Evolutionary conservation across 2,888 invertebrate genomes (phyloP).

Genomic region (Hololepta plana): DNA sequence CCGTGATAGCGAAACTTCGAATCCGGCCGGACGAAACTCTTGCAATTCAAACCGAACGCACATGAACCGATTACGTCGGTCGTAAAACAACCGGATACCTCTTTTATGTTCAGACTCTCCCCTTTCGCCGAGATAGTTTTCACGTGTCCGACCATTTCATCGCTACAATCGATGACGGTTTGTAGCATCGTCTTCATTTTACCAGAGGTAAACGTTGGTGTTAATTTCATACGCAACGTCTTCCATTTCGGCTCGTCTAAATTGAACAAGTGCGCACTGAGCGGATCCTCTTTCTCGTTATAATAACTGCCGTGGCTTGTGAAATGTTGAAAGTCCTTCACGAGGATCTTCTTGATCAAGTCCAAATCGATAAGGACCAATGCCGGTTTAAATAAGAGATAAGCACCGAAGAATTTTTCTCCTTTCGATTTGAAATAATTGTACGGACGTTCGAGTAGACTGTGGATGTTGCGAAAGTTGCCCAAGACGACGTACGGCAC

Average conservation of each 20-base stretch:
- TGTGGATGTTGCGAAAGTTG: constrained; percentile 6
- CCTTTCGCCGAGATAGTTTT: too few relatives aligned
- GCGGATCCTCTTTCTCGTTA: constrained; percentile 8
- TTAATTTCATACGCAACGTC: constrained; percentile 6
- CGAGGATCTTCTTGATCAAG: constrained; percentile 6
- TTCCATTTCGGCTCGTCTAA: constrained; percentile 8
- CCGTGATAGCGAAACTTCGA: constrained; percentile 24
- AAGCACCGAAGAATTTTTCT: constrained; percentile 5
- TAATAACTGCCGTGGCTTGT: constrained; percentile 6
- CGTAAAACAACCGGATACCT: too few relatives aligned
- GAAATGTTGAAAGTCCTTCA: constrained; percentile 8
- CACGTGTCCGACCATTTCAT: too few relatives aligned
- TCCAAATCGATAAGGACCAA: constrained; percentile 7
- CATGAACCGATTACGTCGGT: too few relatives aligned
- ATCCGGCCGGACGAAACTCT: constrained; percentile 30
- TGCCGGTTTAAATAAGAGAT: constrained; percentile 5
- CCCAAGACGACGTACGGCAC: constrained; percentile 7
- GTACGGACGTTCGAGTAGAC: constrained; percentile 6
- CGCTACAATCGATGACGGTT: constrained; percentile 5
- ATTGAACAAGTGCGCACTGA: constrained; percentile 8
- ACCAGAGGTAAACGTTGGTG: constrained; percentile 9
- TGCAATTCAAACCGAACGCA: constrained; percentile 37
- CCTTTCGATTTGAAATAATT: constrained; percentile 5
- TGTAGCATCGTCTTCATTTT: constrained; percentile 10
- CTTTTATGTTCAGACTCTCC: too few relatives aligned